Evolutionary conservation across 2,888 invertebrate genomes (phyloP), one percentile per base, ranked within the genome.

Genomic region (Sinodicranocentrus sp.): DNA sequence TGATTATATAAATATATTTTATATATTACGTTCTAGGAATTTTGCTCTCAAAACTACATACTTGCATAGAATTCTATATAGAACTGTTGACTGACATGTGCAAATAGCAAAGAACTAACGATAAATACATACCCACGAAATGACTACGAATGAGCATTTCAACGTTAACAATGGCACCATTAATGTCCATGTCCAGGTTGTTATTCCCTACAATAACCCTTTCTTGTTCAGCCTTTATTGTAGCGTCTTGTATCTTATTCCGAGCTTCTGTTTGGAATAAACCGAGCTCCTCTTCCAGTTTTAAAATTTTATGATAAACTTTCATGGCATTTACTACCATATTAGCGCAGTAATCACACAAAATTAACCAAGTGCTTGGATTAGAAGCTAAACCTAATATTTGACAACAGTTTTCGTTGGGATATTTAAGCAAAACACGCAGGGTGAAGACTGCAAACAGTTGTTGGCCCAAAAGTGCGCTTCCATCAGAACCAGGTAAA

Each of bases 401-500:
- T 0, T 43, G 10, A 0, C 8, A 25, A 1, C 52, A 48, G 13
- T 68, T 77, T 1, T n/a, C 10, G 19, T 43, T 13, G 0, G 77
- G 77, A 19, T 25, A 59, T 17, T 25, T 23, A 1, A 77, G 48
- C 57, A 77, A 43, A 8, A 23, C 57, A 8, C 43, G 33, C 0
- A 77, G 25, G 8, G 65, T 17, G 19, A 77, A 77, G 6, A 68
- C 8, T 0, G 43, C 8, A 67, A 67, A 77, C 17, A 77, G 19
- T 10, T 77, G 67, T 6, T 43, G 28, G 25, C 65, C 59, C 25
- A 76, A 19, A 0, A 19, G 21, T 8, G 5, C 2, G 5, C 25
- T 52, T n/a, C 54, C 76, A 8, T 48, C 5, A 5, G 65, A 52
- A 6, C 76, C 67, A 1, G 75, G 75, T 5, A 61, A 54, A 13